Base-by-base conservation (phyloP, 2,888 invertebrate genomes). In the Euplagia quadripunctaria region DNA sequence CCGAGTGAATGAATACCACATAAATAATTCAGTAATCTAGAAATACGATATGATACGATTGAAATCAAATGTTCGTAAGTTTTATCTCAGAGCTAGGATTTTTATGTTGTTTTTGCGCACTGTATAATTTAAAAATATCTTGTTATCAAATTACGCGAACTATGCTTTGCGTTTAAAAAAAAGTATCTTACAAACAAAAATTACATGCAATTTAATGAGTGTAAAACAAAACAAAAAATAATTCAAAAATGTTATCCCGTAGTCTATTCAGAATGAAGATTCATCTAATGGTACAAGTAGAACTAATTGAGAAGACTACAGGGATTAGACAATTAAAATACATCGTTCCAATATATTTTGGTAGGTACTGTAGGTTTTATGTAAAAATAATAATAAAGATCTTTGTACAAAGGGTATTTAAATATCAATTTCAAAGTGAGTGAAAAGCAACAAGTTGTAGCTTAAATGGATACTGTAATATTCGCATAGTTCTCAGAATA, bases 1-100 rank as follows among this genome's bases (percentile, higher is more conserved):
- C 7, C 52, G 20, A 14, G 72, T 71, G 14, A 51, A 58, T 42
- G 70, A 75, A 68, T 52, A 20, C 51, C 63, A 51, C 41, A 76
- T 71, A 64, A 70, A 71, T 49, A 3, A 67, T 71, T 71, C 43
- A 31, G 58, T 66, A 61, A 61, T 14, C 41, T 14, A 71, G 58
- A 71, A 43, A 71, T 55, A 65, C 31, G 20, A 6, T 0, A 6
- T 43, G 43, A 43, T 46, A 66, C 20, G 31, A 55, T 64, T 52
- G 61, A 51, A 70, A 42, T n/a, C 58, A 67, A 68, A 72, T 52
- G 58, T 51, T 17, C 17, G 8, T n/a, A 52, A 31, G 16, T 41
- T 81, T 76, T 61, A 31, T 31, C 14, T 31, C 31, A 12, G 31
- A 61, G 31, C 20, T 6, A 14, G 9, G 20, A 14, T 31, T 61